Evolutionary conservation across 2,888 invertebrate species (phyloP).

Genomic region (Microplitis deprimator): DNA sequence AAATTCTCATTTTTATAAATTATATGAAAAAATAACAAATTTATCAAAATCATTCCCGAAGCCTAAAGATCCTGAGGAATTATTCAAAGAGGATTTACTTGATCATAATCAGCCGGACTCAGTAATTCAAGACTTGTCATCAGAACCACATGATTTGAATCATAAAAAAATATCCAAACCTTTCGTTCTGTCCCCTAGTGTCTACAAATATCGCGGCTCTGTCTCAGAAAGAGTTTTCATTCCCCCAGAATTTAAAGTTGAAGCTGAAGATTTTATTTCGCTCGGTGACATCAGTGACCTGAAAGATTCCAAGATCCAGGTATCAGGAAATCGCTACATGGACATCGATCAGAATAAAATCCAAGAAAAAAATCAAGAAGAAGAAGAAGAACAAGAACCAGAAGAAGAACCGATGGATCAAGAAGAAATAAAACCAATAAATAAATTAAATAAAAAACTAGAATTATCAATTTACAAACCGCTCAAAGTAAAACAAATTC

Average conservation of each 20-base stretch:
- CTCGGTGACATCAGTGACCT: constrained; percentile 59
- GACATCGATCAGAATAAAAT: not conserved
- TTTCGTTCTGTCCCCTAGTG: constrained; percentile 50
- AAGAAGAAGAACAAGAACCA: constrained; percentile 42
- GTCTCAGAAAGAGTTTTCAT: constrained; percentile 62
- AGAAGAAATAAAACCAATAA: constrained; percentile 27
- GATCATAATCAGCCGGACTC: constrained; percentile 21
- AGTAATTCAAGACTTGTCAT: not conserved
- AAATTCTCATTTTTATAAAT: constrained; percentile 53
- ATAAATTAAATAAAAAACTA: constrained; percentile 16
- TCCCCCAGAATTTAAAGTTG: constrained; percentile 49
- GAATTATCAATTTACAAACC: constrained; percentile 56
- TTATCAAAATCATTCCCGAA: constrained; percentile 44
- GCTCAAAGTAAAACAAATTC: constrained; percentile 64
- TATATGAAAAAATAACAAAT: constrained; percentile 54
- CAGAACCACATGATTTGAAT: constrained; percentile 3
- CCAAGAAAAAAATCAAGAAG: constrained; percentile 4
- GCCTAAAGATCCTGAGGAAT: constrained; percentile 33
- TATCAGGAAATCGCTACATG: not conserved
- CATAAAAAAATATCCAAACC: not conserved
- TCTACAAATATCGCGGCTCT: constrained; percentile 63
- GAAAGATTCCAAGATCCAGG: constrained; percentile 18
- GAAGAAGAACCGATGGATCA: constrained; percentile 40
- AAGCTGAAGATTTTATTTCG: constrained; percentile 21
- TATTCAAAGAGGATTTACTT: constrained; percentile 35